Evolutionary conservation across 2,797 vertebrate species (phyloP), one percentile per base, ranked within the genome.

Genomic region (Enoplosus armatus): DNA sequence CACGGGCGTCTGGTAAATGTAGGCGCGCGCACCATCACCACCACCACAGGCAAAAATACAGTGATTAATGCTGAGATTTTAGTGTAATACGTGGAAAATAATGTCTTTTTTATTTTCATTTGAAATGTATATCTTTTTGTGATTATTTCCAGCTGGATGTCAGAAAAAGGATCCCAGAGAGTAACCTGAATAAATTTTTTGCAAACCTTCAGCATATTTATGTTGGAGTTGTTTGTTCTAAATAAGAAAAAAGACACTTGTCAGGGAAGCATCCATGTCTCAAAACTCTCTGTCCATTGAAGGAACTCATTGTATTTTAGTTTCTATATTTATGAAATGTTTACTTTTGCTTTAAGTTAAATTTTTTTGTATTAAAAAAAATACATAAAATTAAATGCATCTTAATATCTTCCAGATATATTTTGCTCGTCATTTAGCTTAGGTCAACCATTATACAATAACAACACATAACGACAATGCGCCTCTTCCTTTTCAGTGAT

Each of bases 1-100:
- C 65, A 55, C 15, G 66, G 76, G 73, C 47, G 73, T 55, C 81
- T 89, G 86, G 89, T 87, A 79, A 83, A 92, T 90, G 85, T 79
- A 87, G 80, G 86, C 84, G 58, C 50, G 68, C 35, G 26, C 59
- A 45, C 26, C 24, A 26, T 33, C 45, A 9, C 20, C 18, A 29
- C 29, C 22, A 27, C 27, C 26, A 18, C 29, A 11, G 29, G 47
- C 59, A 12, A 33, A n/a, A 51, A 45, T 2, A 20, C 33, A 3
- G 20, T 20, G 5, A 47, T 22, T 9, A 20, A 5, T 20, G 26
- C 9, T n/a, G 60, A 15, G 15, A 51, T 6, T 2, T 31, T 4
- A 31, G 37, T 37, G 35, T 45, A 9, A 55, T 2, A 22, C 22
- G 5, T 14, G 10, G 14, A 26, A 29, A 61, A 7, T 29, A 15